Conservation (phyloP, 2,888 invertebrate genomes). For the Heliconius erato region DNA sequence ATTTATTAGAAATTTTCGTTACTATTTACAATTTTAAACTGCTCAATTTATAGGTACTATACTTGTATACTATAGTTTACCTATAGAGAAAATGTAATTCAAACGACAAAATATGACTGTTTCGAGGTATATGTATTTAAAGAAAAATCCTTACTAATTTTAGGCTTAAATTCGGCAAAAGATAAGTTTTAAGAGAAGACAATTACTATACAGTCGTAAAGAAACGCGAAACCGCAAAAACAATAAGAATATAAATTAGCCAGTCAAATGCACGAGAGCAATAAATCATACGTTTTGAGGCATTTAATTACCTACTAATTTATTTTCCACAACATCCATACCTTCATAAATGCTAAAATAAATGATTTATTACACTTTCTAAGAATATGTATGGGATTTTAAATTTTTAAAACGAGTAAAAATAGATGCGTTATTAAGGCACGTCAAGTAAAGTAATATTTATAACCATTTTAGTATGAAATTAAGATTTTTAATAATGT, state of each 20-base stretch:
- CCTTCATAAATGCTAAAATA: conserved; percentile 62
- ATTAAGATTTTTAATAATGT: not conserved
- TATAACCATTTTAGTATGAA: not conserved
- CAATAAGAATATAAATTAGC: conserved; percentile 54
- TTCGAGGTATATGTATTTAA: not conserved
- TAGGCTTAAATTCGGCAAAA: conserved; percentile 17
- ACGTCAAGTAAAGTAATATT: conserved; percentile 4
- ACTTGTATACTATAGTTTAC: no score
- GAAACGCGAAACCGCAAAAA: conserved; percentile 42
- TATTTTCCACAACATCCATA: conserved; percentile 63
- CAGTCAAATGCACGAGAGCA: conserved; percentile 40
- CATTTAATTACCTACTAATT: conserved; percentile 77
- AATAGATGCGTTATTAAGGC: conserved; percentile 6
- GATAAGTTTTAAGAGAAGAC: conserved; percentile 10
- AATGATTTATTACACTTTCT: conserved; percentile 75
- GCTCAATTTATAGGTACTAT: no score
- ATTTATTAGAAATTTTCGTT: no score
- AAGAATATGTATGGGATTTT: conserved; percentile 57
- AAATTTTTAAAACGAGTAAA: conserved; percentile 19
- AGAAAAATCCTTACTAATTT: not conserved
- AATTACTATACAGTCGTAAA: conserved; percentile 35
- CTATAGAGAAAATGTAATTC: not conserved
- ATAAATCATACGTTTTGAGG: conserved; percentile 73
- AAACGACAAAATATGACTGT: not conserved
- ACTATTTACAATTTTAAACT: no score